Evolutionary conservation across 2,113 vertebrate genomes (phyloP).

Genomic region (Nematolebias whitei): DNA sequence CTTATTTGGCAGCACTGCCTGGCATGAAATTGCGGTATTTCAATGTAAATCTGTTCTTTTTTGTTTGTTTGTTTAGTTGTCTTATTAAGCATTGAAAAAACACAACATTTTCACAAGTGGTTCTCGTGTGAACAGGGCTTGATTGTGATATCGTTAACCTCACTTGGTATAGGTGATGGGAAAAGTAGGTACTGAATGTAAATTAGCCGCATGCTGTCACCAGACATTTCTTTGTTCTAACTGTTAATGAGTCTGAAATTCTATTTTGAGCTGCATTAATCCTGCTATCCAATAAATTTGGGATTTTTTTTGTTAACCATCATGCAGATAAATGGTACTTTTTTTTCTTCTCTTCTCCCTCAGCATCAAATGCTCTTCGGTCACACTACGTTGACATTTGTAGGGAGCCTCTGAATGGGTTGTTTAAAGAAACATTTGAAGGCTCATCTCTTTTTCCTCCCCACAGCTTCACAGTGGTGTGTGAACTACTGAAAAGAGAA

Average conservation of each 20-base stretch:
- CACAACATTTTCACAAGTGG: too few relatives aligned
- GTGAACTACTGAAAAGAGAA: conserved; percentile 3
- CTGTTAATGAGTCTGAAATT: not conserved
- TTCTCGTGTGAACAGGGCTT: too few relatives aligned
- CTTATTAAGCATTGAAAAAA: too few relatives aligned
- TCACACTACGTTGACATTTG: conserved; percentile 19
- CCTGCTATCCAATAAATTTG: not conserved
- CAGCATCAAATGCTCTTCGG: conserved; percentile 9
- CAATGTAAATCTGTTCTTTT: too few relatives aligned
- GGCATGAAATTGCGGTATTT: too few relatives aligned
- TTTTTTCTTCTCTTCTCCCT: not conserved
- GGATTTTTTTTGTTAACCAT: not conserved
- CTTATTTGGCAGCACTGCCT: too few relatives aligned
- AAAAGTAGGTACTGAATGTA: too few relatives aligned
- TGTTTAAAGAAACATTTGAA: conserved; percentile 43
- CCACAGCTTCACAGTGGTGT: not conserved
- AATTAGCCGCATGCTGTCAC: not conserved
- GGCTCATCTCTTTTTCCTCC: conserved; percentile 29
- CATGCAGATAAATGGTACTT: not conserved
- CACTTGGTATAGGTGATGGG: too few relatives aligned
- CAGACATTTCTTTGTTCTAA: not conserved
- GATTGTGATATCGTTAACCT: too few relatives aligned
- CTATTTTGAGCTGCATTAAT: conserved; percentile 4
- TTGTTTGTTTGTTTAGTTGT: too few relatives aligned
- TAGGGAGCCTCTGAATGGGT: conserved; percentile 5